phyloP scores from a whole-genome alignment of 1,140 invertebrate species.

The Formica selysi region DNA sequence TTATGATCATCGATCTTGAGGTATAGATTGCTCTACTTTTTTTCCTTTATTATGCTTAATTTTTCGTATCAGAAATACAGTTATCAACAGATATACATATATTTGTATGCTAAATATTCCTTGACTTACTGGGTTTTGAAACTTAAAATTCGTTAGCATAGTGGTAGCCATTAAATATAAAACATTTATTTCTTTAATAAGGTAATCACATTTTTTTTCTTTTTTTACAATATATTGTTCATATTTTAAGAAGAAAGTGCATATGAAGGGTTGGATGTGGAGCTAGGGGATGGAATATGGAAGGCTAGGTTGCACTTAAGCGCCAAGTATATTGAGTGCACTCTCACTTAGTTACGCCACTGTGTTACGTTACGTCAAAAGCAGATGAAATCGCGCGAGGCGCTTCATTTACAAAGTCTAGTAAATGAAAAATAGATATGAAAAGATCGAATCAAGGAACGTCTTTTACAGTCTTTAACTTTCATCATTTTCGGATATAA shows the following conservation, averaged over 20 bases:
- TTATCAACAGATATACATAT: constrained; percentile 4
- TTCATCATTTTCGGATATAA: background rate
- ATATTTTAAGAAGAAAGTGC: background rate
- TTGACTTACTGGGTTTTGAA: background rate
- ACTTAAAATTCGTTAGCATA: background rate
- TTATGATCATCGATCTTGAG: constrained; percentile 84
- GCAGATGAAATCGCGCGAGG: background rate
- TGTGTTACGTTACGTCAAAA: constrained; percentile 11
- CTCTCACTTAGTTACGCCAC: background rate
- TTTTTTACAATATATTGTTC: background rate
- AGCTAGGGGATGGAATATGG: background rate
- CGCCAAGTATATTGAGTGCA: background rate
- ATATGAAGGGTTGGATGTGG: background rate
- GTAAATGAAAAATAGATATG: background rate
- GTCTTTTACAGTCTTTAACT: background rate
- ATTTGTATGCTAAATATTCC: background rate
- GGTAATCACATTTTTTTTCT: background rate
- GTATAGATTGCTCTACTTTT: constrained; percentile 63
- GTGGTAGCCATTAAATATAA: background rate
- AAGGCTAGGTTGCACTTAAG: constrained; percentile 29
- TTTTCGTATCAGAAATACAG: background rate
- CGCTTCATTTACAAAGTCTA: background rate
- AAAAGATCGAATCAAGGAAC: background rate
- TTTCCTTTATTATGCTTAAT: constrained; percentile 6
- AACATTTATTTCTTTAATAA: background rate